These are phyloP conservation scores for Cebus imitator DNA, from an alignment of 2,113 vertebrate genomes.

Conservation along the genomic window DNA sequence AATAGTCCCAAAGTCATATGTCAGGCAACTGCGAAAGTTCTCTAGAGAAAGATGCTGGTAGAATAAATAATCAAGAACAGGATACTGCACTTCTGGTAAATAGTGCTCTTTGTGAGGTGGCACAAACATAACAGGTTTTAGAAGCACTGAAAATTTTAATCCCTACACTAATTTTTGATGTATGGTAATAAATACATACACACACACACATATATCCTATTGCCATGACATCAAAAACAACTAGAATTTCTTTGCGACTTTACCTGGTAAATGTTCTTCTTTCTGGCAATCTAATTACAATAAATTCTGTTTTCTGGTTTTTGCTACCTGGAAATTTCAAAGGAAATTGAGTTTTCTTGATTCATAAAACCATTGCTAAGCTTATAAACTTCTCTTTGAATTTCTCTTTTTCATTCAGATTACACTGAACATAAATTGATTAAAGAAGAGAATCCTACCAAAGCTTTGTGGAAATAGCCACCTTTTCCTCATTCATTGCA, in stretches of 20 bases:
- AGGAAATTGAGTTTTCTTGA: slow-evolving; percentile 37
- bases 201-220: neutral
- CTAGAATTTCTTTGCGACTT: neutral
- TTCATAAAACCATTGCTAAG: slow-evolving; percentile 28
- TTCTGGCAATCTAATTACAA: neutral
- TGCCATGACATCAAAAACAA: slow-evolving; percentile 2
- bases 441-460: neutral
- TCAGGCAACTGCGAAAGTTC: slow-evolving; percentile 58
- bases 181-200: neutral
- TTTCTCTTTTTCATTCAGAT: neutral
- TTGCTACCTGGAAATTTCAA: slow-evolving; percentile 13
- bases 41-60: slow-evolving; percentile 6
- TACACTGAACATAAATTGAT: neutral
- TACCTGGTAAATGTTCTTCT: neutral
- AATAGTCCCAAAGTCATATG: slow-evolving; percentile 44
- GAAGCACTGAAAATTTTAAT: neutral
- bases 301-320: slow-evolving; percentile 17
- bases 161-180: neutral
- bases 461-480: neutral
- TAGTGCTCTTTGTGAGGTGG: neutral
- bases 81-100: neutral
- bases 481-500: neutral
- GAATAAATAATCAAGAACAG: slow-evolving; percentile 42
- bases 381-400: neutral
- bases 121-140: neutral